phyloP scores from a whole-genome alignment of 2,888 invertebrate genomes.

The Hoplodrina blanda region DNA sequence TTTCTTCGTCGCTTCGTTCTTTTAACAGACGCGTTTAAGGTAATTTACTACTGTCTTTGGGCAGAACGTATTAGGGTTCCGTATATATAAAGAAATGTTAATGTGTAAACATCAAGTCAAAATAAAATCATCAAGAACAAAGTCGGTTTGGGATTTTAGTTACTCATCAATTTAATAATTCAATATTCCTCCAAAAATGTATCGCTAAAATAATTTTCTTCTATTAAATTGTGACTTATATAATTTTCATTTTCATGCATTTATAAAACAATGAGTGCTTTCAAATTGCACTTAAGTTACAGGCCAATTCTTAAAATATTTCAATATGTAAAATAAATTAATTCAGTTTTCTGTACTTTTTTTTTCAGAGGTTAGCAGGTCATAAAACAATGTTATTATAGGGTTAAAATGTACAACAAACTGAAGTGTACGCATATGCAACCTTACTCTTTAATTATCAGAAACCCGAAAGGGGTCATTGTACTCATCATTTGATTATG shows the following conservation, averaged over 20 bases:
- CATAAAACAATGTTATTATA: constrained; percentile 8
- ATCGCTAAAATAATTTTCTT: neutral
- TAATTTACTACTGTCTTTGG: constrained; percentile 1
- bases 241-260: neutral
- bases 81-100: too few relatives aligned
- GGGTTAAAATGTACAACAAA: neutral
- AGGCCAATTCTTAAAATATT: neutral
- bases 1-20: neutral
- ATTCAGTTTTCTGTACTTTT: neutral
- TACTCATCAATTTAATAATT: too few relatives aligned
- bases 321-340: neutral
- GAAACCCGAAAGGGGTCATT: too few relatives aligned
- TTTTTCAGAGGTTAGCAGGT: constrained; percentile 2
- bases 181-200: too few relatives aligned
- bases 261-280: neutral
- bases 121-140: neutral
- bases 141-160: too few relatives aligned
- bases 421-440: too few relatives aligned
- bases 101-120: neutral
- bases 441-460: too few relatives aligned
- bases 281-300: neutral
- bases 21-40: neutral
- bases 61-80: neutral
- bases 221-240: neutral
- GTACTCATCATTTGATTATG: too few relatives aligned